phyloP scores from a whole-genome alignment of 2,113 vertebrate species.

The Marmota monax region DNA sequence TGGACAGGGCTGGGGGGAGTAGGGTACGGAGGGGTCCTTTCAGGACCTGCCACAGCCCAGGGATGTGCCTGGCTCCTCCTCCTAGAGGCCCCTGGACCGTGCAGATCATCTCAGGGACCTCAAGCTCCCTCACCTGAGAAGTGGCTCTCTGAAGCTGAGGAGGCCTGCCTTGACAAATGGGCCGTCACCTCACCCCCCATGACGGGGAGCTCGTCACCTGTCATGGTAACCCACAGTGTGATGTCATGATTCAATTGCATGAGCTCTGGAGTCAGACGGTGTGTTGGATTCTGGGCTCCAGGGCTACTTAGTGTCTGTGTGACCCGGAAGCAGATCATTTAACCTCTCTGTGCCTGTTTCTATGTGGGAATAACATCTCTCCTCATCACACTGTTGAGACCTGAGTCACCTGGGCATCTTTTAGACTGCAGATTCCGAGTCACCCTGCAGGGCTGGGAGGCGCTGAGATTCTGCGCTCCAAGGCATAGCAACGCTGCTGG shows the following conservation, averaged over 20 bases:
- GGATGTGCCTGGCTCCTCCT: not conserved
- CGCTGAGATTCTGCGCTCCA: not conserved
- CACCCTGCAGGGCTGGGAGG: not conserved
- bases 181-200: not conserved
- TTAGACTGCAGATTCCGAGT: not conserved
- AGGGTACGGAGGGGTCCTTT: not conserved
- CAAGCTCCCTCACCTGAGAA: not conserved
- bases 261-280: not conserved
- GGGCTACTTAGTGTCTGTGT: not conserved
- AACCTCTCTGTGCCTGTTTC: not conserved
- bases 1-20: not conserved
- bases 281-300: not conserved
- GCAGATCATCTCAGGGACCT: not conserved
- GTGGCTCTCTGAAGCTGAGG: not conserved
- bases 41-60: not conserved
- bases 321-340: not conserved
- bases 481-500: not conserved
- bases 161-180: not conserved
- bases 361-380: not conserved
- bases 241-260: not conserved
- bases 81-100: not conserved
- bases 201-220: not conserved
- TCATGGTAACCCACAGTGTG: not conserved
- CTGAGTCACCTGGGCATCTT: not conserved
- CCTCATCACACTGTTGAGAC: not conserved